phyloP scores from a whole-genome alignment of 2,113 vertebrate genomes.

The Serinus canaria region DNA sequence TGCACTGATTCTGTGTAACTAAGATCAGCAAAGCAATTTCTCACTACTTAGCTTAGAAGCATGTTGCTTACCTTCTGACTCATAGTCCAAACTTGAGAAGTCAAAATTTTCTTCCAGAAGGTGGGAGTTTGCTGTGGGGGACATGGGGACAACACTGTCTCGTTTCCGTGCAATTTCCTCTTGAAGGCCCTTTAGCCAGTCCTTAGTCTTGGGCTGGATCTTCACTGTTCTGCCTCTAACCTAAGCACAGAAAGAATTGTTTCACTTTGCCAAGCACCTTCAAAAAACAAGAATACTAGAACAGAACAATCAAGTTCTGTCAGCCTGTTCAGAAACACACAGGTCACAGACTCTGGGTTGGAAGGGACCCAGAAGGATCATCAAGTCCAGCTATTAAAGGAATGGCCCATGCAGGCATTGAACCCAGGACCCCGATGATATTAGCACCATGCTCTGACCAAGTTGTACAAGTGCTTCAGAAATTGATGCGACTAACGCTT shows the following conservation, averaged over 20 bases:
- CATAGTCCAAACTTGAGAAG: constrained; percentile 78
- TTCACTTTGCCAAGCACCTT: not conserved
- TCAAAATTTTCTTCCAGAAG: constrained; percentile 80
- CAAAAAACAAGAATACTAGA: not conserved
- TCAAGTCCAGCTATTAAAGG: not conserved
- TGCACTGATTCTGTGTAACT: not conserved
- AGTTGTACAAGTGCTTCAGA: not conserved
- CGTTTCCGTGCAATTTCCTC: constrained; percentile 75
- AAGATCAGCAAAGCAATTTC: not conserved
- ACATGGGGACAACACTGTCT: constrained; percentile 69
- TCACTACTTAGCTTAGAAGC: not conserved
- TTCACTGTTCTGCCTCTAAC: constrained; percentile 75
- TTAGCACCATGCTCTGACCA: not conserved
- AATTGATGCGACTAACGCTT: not conserved
- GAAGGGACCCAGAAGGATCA: not conserved
- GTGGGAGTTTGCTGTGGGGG: constrained; percentile 77
- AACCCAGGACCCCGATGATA: not conserved
- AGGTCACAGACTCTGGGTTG: not conserved
- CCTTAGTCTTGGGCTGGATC: constrained; percentile 76
- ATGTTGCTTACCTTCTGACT: constrained; percentile 72
- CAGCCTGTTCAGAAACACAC: not conserved
- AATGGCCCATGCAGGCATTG: not conserved
- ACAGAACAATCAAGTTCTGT: not conserved
- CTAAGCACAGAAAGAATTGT: constrained; percentile 27
- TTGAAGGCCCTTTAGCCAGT: constrained; percentile 77